A percentile compares a stretch with the other conserved stretches of the same genome.
These are phyloP conservation scores for Vanacampus margaritifer DNA, from an alignment of 2,113 vertebrate species.

Conservation along the genomic window DNA sequence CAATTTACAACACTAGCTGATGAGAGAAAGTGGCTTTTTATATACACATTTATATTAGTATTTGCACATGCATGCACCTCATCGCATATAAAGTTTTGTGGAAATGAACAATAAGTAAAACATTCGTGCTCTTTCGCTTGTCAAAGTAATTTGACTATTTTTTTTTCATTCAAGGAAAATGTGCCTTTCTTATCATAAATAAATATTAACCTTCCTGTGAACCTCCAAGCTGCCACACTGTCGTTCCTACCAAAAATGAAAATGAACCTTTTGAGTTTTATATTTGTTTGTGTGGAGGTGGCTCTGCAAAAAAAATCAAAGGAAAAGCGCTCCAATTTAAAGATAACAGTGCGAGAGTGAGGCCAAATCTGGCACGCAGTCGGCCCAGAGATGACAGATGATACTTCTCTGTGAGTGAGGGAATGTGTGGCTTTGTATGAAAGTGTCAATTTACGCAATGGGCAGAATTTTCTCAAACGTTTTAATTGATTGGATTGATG, in stretches of 20 bases:
- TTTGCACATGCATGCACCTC: no score
- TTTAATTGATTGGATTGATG: no score
- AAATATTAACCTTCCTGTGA: constrained; percentile 10
- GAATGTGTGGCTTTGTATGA: neutral
- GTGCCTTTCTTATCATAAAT: constrained; percentile 13
- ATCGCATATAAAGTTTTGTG: no score
- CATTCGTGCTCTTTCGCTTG: no score
- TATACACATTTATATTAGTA: no score
- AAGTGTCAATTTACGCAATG: no score
- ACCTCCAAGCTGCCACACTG: constrained; percentile 9
- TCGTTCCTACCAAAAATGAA: neutral
- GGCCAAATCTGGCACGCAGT: neutral
- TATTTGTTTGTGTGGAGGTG: constrained; percentile 18
- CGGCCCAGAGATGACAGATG: constrained; percentile 4
- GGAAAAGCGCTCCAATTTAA: constrained; percentile 3
- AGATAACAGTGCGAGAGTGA: neutral
- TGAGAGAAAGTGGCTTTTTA: no score
- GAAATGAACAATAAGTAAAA: no score
- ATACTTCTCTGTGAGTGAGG: neutral
- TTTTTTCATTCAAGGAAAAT: neutral
- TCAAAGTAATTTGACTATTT: neutral
- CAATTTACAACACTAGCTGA: no score
- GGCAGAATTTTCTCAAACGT: neutral
- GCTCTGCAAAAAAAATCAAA: constrained; percentile 9
- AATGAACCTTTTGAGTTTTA: constrained; percentile 12